Conservation (phyloP, 1,140 invertebrate species). For the Kradibia gibbosae region DNA sequence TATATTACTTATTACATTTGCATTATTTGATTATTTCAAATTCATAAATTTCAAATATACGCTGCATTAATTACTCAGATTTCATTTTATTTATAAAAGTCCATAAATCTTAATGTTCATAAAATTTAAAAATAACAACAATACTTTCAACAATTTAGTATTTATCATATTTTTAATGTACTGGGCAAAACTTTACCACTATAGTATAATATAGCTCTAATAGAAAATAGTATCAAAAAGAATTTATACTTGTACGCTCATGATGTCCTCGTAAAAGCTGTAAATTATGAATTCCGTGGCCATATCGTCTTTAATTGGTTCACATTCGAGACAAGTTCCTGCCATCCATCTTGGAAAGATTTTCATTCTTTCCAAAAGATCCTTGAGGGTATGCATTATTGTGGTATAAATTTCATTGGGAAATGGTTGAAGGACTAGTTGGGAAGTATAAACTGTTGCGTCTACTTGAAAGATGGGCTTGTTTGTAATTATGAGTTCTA, state of each 20-base stretch:
- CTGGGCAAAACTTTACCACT: no score
- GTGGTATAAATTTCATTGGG: slow-evolving; percentile 84
- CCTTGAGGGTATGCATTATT: slow-evolving; percentile 77
- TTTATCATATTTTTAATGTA: no score
- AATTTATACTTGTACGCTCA: slow-evolving; percentile 71
- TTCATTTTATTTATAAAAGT: no score
- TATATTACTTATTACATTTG: no score
- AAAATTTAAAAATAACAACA: no score
- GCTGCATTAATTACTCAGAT: no score
- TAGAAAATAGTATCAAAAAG: no score
- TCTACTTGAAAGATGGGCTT: slow-evolving; percentile 85
- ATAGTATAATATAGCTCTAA: neutral
- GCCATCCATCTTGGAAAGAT: slow-evolving; percentile 88
- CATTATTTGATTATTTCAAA: no score
- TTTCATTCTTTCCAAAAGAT: slow-evolving; percentile 80
- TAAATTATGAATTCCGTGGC: slow-evolving; percentile 75
- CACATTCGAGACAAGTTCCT: slow-evolving; percentile 83
- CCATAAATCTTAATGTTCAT: no score
- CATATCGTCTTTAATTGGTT: slow-evolving; percentile 72
- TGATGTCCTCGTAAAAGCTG: slow-evolving; percentile 85
- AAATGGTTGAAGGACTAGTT: slow-evolving; percentile 82
- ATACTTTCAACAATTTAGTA: no score
- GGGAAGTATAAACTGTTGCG: slow-evolving; percentile 79
- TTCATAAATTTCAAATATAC: no score
- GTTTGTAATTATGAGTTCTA: slow-evolving; percentile 75